A percentile compares a stretch with the other conserved stretches of the same genome.
Conservation (phyloP, 2,888 invertebrate species). For the Oscheius myriophilus region DNA sequence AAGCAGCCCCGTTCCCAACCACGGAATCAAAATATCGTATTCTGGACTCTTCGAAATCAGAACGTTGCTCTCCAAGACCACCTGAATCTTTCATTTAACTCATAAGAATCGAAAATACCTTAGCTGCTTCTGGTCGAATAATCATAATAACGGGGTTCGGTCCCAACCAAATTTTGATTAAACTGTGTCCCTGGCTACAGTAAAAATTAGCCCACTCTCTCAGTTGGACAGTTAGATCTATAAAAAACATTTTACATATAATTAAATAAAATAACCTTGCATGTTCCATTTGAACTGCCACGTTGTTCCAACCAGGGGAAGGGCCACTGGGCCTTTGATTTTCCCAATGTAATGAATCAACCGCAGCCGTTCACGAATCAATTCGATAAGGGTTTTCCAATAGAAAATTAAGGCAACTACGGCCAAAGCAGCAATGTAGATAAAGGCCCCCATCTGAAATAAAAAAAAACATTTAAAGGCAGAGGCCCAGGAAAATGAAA, state of each 20-base stretch:
- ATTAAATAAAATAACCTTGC: conserved; percentile 35
- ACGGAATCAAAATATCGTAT: conserved; percentile 73
- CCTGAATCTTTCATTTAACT: conserved; percentile 15
- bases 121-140: conserved; percentile 42
- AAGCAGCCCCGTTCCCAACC: conserved; percentile 74
- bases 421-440: not conserved
- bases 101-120: too few relatives aligned
- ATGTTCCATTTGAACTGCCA: conserved; percentile 60
- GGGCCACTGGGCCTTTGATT: conserved; percentile 59
- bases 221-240: conserved; percentile 47
- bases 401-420: conserved; percentile 15
- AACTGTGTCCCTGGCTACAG: conserved; percentile 29
- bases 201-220: conserved; percentile 42
- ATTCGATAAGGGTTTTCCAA: conserved; percentile 30
- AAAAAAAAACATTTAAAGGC: too few relatives aligned
- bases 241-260: conserved; percentile 10
- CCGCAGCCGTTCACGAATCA: not conserved
- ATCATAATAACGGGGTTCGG: conserved; percentile 44
- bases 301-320: conserved; percentile 60
- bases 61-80: conserved; percentile 66
- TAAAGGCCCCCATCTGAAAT: not conserved
- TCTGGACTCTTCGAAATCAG: conserved; percentile 71
- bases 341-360: conserved; percentile 28
- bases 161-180: conserved; percentile 47
- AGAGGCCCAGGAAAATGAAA: too few relatives aligned